A percentile compares a stretch with the other conserved stretches of the same genome.
Evolutionary conservation across 2,888 invertebrate species (phyloP).

Genomic region (Panopea generosa): DNA sequence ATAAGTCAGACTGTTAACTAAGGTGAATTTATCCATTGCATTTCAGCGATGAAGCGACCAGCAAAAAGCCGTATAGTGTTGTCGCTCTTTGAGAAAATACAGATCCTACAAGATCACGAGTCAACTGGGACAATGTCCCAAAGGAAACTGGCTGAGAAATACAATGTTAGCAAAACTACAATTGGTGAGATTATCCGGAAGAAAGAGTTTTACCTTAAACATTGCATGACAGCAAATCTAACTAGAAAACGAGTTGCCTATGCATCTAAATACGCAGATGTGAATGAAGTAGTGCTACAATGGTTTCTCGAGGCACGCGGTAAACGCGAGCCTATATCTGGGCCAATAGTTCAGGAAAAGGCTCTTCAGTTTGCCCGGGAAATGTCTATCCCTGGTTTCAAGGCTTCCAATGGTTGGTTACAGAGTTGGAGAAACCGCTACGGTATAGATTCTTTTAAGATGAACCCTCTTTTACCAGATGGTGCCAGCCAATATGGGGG

Average conservation of each 20-base stretch:
- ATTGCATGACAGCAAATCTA: constrained; percentile 30
- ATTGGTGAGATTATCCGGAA: constrained; percentile 30
- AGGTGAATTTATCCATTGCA: too few species aligned
- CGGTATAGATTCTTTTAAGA: constrained; percentile 18
- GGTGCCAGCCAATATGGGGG: too few species aligned
- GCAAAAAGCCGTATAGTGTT: constrained; percentile 8
- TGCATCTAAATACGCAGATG: constrained; percentile 22
- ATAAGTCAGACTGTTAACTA: too few species aligned
- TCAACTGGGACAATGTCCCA: constrained; percentile 6
- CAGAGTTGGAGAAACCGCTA: constrained; percentile 39
- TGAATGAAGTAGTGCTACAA: constrained; percentile 36
- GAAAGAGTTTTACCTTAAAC: constrained; percentile 17
- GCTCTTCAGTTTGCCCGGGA: constrained; percentile 34
- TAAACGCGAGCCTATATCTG: constrained; percentile 33
- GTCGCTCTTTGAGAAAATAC: constrained; percentile 34
- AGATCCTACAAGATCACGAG: constrained; percentile 35
- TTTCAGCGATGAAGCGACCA: background rate
- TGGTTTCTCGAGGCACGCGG: constrained; percentile 31
- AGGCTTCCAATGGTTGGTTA: constrained; percentile 47
- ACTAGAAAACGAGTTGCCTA: constrained; percentile 29
- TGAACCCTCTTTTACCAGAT: background rate
- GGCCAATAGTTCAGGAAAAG: constrained; percentile 45
- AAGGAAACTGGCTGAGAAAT: constrained; percentile 30
- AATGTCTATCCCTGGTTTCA: constrained; percentile 31
- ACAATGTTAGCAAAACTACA: constrained; percentile 38